A percentile compares a stretch with the other conserved stretches of the same genome.
These are phyloP conservation scores for Trachelipus rathkii DNA, from an alignment of 1,140 invertebrate species.

Conservation along the genomic window DNA sequence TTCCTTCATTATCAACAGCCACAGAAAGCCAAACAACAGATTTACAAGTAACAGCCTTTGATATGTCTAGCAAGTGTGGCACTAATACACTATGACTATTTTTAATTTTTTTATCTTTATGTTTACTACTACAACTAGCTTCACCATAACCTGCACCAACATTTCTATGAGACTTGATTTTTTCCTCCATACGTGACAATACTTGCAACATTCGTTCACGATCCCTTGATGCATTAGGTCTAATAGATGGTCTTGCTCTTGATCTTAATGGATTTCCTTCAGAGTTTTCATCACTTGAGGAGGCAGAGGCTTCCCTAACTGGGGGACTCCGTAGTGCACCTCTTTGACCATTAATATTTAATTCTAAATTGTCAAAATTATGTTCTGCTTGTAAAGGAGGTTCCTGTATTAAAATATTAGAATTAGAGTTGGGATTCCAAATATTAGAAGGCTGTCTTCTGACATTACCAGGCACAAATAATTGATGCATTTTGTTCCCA, in stretches of 20 bases:
- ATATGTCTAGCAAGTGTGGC: conserved; percentile 73
- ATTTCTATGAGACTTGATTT: conserved; percentile 50
- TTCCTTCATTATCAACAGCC: conserved; percentile 21
- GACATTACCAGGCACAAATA: conserved; percentile 33
- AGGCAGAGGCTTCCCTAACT: conserved; percentile 26
- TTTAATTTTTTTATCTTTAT: conserved; percentile 19
- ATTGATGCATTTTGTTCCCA: not conserved
- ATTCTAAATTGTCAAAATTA: conserved; percentile 49
- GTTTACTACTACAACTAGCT: conserved; percentile 40
- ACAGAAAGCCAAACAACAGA: conserved; percentile 44
- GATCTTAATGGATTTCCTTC: conserved; percentile 24
- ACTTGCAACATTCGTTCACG: conserved; percentile 60
- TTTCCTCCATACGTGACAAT: conserved; percentile 59
- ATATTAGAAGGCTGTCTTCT: conserved; percentile 38
- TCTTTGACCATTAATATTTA: conserved; percentile 43
- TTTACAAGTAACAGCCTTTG: conserved; percentile 52
- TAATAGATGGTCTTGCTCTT: conserved; percentile 48
- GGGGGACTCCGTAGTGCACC: conserved; percentile 37
- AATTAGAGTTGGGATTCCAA: conserved; percentile 47
- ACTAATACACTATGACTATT: conserved; percentile 27
- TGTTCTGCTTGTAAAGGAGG: conserved; percentile 46
- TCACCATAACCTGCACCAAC: conserved; percentile 33
- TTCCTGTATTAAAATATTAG: conserved; percentile 19
- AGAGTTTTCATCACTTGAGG: conserved; percentile 33
- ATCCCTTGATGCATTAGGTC: conserved; percentile 53